phyloP scores from a whole-genome alignment of 2,888 invertebrate species.

The Harmothoe impar region DNA sequence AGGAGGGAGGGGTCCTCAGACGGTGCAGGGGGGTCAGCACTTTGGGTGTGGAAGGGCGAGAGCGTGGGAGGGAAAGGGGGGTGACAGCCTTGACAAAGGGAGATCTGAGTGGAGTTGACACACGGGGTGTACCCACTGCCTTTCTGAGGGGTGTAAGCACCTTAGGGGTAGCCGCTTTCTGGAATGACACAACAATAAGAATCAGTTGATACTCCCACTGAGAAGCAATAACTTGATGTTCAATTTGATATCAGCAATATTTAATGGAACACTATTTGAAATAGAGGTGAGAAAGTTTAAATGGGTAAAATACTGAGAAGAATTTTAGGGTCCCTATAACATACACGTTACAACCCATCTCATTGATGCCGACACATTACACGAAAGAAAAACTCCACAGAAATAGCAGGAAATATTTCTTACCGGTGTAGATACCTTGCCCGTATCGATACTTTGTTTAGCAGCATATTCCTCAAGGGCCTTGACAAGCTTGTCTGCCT shows the following conservation, averaged over 20 bases:
- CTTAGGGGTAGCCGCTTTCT: neutral
- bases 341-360: no score
- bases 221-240: no score
- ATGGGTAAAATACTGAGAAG: no score
- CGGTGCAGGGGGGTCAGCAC: constrained; percentile 16
- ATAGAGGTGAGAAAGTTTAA: no score
- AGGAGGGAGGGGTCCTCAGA: constrained; percentile 35
- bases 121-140: neutral
- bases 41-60: constrained; percentile 35
- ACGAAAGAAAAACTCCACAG: no score
- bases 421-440: constrained; percentile 5
- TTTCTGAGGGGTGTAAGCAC: neutral
- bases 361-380: no score
- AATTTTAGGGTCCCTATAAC: no score
- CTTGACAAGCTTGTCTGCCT: constrained; percentile 64
- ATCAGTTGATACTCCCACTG: no score
- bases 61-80: constrained; percentile 19
- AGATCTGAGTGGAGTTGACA: neutral
- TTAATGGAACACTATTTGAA: no score
- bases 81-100: neutral
- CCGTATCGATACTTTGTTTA: constrained; percentile 16
- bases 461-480: constrained; percentile 50
- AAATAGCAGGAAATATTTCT: neutral
- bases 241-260: no score
- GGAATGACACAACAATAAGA: no score